Evolutionary conservation across 2,113 vertebrate genomes (phyloP).

Genomic region (Lamprotornis superbus): DNA sequence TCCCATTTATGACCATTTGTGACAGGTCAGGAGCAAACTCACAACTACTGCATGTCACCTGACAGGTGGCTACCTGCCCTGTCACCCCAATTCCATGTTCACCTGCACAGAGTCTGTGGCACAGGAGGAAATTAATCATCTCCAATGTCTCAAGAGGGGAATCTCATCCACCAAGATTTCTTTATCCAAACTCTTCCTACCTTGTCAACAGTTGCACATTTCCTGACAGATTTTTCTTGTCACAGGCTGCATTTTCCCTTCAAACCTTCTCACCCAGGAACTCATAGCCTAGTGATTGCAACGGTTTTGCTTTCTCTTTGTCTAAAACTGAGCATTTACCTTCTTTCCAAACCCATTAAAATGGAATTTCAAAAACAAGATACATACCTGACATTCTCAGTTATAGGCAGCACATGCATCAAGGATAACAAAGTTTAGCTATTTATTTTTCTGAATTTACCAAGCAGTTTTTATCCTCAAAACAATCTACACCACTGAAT

Average conservation of each 20-base stretch:
- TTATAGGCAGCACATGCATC: rapidly evolving
- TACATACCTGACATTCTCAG: background rate
- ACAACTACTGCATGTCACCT: background rate
- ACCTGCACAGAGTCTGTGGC: background rate
- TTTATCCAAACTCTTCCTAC: background rate
- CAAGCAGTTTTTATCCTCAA: background rate
- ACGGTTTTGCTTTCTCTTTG: background rate
- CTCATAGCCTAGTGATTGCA: background rate
- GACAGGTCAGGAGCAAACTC: background rate
- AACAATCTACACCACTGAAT: background rate
- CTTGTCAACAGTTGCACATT: background rate
- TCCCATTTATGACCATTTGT: background rate
- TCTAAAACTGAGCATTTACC: background rate
- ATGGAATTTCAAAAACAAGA: background rate
- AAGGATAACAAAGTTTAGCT: background rate
- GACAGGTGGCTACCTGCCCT: background rate
- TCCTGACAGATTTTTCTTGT: background rate
- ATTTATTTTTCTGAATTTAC: background rate
- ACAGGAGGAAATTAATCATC: background rate
- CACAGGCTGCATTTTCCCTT: background rate
- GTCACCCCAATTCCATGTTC: background rate
- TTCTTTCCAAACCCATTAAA: background rate
- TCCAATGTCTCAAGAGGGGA: background rate
- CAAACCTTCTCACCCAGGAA: background rate
- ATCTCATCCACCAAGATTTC: background rate